Base-by-base conservation (phyloP, 2,888 invertebrate genomes). In the Apamea crenata region DNA sequence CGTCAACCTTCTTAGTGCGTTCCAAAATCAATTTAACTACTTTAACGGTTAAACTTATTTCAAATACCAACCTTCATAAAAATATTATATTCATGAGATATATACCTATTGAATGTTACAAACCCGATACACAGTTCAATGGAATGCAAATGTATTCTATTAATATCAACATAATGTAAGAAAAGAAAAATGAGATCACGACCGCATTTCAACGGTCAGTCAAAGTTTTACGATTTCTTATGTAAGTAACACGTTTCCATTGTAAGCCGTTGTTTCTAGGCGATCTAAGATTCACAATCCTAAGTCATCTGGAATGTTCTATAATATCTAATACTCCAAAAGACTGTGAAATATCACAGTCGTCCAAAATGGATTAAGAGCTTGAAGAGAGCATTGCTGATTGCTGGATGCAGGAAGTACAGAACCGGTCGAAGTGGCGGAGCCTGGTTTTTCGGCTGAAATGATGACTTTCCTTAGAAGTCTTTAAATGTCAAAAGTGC, bases 101-200 rank as follows among this genome's bases (percentile, higher is more conserved):
- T 1, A 61, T 61, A 21, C 1, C 18, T 6, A 32, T 59, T 59
- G 44, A 44, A 72, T 67, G 40, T 77, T 63, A 14, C 47, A 16
- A 81, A 77, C 53, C 36, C 85, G 65, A 78, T 73, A 85, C 61
- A 66, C 12, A 63, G 40, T 14, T 74, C 74, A 74, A 68, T 67
- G 59, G 76, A 85, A 86, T 78, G 56, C 69, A 83, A 81, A 77
- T 81, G 80, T 74, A 73, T 80, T 83, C 88, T 91, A 91, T 86
- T 87, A 84, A 87, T 90, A 91, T 77, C 72, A 59, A 74, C 80
- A 75, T 71, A 83, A 73, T 75, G 85, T 56, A 77, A 77, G 63
- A 82, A 77, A 69, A 61, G 85, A 91, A 91, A 91, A 93, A 93
- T 92, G 89, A 92, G 93, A 93, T 92, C 93, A 92, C 85, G 93